Conservation (phyloP, 2,888 invertebrate genomes). For the Agrochola lota region DNA sequence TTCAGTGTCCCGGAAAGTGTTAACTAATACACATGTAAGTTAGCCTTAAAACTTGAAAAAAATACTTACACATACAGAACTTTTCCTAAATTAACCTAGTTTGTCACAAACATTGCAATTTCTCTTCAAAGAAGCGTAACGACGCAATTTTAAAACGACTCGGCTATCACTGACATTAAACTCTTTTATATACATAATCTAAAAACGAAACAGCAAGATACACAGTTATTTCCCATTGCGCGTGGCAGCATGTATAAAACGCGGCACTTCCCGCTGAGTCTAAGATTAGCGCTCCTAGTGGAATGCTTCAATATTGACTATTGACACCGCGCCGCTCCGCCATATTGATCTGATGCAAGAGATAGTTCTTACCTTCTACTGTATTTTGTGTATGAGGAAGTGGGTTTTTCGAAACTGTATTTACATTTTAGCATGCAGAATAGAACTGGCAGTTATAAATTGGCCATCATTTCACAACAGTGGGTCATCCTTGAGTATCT, state of each 20-base stretch:
- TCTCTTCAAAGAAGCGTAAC: neutral
- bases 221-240: constrained; percentile 17
- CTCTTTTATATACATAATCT: neutral
- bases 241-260: constrained; percentile 26
- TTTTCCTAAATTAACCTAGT: neutral
- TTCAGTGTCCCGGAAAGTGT: too few relatives aligned
- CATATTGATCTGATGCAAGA: constrained; percentile 52
- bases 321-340: constrained; percentile 49
- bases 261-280: constrained; percentile 21
- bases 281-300: constrained; percentile 59
- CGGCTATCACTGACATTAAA: neutral
- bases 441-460: neutral
- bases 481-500: too few relatives aligned
- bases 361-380: constrained; percentile 19
- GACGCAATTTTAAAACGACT: neutral
- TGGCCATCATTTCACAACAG: neutral
- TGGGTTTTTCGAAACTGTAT: neutral
- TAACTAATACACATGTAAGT: neutral
- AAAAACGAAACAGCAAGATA: neutral
- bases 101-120: neutral
- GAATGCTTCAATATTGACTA: constrained; percentile 60
- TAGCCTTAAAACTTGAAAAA: neutral
- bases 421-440: neutral
- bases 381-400: neutral
- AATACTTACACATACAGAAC: neutral